These are phyloP conservation scores for Ranitomeya variabilis DNA, from an alignment of 2,113 vertebrate genomes.

Conservation along the genomic window DNA sequence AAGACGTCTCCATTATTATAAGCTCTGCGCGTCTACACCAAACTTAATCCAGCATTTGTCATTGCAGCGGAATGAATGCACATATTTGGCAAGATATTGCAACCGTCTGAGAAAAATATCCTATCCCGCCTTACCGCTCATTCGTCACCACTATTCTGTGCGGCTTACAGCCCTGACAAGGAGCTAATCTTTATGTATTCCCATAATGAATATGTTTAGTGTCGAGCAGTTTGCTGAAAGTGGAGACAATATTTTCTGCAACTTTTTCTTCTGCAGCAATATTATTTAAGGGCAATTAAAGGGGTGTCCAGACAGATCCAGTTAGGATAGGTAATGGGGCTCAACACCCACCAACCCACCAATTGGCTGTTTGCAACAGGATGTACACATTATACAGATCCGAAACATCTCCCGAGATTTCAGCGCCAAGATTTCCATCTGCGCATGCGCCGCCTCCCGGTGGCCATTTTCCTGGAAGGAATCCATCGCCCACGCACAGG, in stretches of 20 bases:
- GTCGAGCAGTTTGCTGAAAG: neutral
- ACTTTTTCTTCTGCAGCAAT: neutral
- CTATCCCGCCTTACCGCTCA: neutral
- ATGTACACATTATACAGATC: too few species aligned
- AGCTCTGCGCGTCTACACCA: neutral
- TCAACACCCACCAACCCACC: too few species aligned
- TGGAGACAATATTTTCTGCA: neutral
- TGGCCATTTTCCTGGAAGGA: too few species aligned
- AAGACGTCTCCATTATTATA: conserved; percentile 49
- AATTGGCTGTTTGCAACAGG: too few species aligned
- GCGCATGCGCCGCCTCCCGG: too few species aligned
- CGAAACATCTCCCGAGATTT: too few species aligned
- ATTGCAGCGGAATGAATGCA: conserved; percentile 18
- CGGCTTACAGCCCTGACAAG: neutral
- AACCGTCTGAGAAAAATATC: conserved; percentile 14
- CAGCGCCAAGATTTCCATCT: too few species aligned
- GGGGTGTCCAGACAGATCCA: too few species aligned
- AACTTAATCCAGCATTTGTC: conserved; percentile 43
- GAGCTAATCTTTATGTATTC: neutral
- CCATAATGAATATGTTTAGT: neutral
- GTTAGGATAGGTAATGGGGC: too few species aligned
- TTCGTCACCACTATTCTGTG: neutral
- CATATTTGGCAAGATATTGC: conserved; percentile 35
- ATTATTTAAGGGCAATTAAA: neutral
- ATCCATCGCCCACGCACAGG: too few species aligned